phyloP scores from a whole-genome alignment of 2,113 vertebrate genomes.

The Pontoporia blainvillei region DNA sequence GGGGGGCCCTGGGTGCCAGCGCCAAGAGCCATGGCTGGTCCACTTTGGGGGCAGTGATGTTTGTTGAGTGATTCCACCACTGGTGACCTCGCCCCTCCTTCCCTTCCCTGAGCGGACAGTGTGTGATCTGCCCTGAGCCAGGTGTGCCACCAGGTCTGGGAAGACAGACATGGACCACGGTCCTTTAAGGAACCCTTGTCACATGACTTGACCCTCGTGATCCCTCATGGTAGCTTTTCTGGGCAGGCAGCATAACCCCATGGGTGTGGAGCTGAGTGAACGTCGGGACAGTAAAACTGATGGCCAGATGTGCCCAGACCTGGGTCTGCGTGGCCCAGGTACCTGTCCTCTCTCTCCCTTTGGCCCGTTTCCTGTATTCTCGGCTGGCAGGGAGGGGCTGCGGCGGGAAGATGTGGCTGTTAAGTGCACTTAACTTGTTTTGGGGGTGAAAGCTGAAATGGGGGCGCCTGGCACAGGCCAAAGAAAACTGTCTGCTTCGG shows the following conservation, averaged over 20 bases:
- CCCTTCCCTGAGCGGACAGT: neutral
- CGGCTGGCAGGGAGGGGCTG: neutral
- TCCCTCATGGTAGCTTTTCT: neutral
- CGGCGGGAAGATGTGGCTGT: neutral
- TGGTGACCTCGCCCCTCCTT: neutral
- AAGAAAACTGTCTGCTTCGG: neutral
- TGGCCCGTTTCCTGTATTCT: neutral
- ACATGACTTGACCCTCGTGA: neutral
- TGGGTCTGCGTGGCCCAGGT: neutral
- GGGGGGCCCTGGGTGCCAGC: neutral
- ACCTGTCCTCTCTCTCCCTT: neutral
- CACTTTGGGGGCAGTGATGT: neutral
- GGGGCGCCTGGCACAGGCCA: neutral
- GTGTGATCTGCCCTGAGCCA: neutral
- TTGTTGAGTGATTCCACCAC: neutral
- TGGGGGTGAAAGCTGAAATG: neutral
- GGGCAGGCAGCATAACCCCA: neutral
- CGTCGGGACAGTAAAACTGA: neutral
- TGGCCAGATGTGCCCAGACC: neutral
- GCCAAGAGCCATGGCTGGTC: neutral
- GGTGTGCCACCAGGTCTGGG: neutral
- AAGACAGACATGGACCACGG: neutral
- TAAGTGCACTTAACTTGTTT: neutral
- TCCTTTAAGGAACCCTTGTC: neutral
- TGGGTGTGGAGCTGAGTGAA: neutral